These are phyloP conservation scores for Pholis gunnellus DNA, from an alignment of 2,113 vertebrate genomes.

Conservation along the genomic window DNA sequence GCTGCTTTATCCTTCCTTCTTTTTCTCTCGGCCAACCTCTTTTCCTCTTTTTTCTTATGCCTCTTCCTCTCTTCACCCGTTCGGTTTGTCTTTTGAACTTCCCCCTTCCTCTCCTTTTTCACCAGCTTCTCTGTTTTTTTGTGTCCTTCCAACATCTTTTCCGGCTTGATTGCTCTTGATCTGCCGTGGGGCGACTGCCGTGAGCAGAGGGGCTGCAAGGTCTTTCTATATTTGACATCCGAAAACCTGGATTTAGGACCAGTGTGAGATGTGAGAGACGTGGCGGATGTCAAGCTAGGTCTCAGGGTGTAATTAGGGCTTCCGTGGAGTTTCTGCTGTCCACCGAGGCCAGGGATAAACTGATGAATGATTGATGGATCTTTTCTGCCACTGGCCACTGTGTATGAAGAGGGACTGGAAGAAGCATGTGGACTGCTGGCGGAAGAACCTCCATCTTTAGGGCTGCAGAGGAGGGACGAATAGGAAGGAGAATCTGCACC, in stretches of 20 bases:
- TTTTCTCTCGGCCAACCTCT: constrained; percentile 59
- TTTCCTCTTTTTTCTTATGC: constrained; percentile 74
- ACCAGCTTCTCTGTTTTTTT: constrained; percentile 59
- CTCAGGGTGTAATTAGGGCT: constrained; percentile 44
- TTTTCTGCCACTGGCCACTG: constrained; percentile 44
- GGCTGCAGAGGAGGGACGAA: constrained; percentile 45
- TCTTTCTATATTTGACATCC: constrained; percentile 74
- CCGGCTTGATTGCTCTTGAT: constrained; percentile 53
- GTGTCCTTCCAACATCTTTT: constrained; percentile 52
- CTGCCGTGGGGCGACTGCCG: constrained; percentile 58
- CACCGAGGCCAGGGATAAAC: constrained; percentile 46
- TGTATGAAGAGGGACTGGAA: constrained; percentile 51
- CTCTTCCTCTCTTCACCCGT: constrained; percentile 70
- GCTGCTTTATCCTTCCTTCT: constrained; percentile 67
- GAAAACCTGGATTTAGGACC: constrained; percentile 60
- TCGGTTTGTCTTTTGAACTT: neutral
- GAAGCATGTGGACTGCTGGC: constrained; percentile 51
- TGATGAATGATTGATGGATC: constrained; percentile 36
- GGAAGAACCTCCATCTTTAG: constrained; percentile 56
- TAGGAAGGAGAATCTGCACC: constrained; percentile 48
- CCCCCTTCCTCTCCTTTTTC: constrained; percentile 64
- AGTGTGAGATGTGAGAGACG: constrained; percentile 40
- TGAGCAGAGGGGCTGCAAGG: constrained; percentile 58
- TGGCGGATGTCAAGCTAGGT: constrained; percentile 29
- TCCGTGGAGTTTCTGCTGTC: constrained; percentile 58